phyloP scores from a whole-genome alignment of 2,888 invertebrate genomes.

The Xestia xanthographa region DNA sequence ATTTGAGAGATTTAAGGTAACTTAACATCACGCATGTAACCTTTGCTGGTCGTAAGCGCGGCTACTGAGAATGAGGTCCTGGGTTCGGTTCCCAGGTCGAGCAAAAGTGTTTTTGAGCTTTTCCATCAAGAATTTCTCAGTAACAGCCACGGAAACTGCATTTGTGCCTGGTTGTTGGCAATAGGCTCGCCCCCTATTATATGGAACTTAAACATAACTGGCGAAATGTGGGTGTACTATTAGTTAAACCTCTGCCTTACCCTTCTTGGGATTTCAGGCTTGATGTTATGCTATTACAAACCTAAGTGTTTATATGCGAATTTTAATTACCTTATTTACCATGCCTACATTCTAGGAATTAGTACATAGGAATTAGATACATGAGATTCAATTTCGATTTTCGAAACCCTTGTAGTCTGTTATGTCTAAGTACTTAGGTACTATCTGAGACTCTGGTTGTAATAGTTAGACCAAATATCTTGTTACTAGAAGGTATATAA shows the following conservation, averaged over 20 bases:
- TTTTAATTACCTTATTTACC: neutral
- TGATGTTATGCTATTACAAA: neutral
- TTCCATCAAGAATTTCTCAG: too few species aligned
- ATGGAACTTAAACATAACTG: neutral
- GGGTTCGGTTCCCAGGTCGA: too few species aligned
- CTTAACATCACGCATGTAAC: too few species aligned
- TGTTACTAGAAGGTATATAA: constrained; percentile 18
- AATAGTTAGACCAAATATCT: constrained; percentile 16
- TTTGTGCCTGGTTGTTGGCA: neutral
- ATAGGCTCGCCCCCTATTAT: neutral
- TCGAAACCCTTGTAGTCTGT: neutral
- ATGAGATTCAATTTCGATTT: constrained; percentile 11
- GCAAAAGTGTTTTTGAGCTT: too few species aligned
- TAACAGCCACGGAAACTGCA: too few species aligned
- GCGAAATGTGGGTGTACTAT: neutral
- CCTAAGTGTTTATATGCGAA: neutral
- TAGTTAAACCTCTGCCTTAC: neutral
- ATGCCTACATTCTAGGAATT: neutral
- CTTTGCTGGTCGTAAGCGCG: too few species aligned
- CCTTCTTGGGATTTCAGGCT: neutral
- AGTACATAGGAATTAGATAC: neutral
- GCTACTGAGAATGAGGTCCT: too few species aligned
- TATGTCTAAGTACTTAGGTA: neutral
- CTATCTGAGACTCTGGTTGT: neutral
- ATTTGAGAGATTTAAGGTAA: too few species aligned